A percentile compares a stretch with the other conserved stretches of the same genome.
Evolutionary conservation across 2,888 invertebrate genomes (phyloP).

Genomic region (Andricus curvator): DNA sequence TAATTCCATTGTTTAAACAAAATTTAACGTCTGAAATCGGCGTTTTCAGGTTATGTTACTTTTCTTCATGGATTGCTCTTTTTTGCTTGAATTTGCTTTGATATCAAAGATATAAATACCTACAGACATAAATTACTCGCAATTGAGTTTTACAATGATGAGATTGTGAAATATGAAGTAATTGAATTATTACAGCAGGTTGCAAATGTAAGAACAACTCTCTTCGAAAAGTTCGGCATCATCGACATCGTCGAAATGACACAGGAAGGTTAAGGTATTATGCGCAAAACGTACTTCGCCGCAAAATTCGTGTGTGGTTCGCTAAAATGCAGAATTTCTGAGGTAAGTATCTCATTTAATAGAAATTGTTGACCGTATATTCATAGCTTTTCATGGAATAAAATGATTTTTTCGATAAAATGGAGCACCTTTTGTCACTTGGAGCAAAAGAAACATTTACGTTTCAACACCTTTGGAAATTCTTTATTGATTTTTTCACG

Average conservation of each 20-base stretch:
- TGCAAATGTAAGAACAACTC: not conserved
- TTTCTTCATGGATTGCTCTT: not conserved
- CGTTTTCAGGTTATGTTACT: slow-evolving; percentile 6
- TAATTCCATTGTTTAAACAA: not conserved
- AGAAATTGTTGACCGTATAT: not conserved
- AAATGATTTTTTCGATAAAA: not conserved
- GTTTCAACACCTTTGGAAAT: too few species aligned
- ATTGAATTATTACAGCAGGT: not conserved
- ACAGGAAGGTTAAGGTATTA: slow-evolving; percentile 29
- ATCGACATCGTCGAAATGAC: not conserved
- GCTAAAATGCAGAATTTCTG: slow-evolving; percentile 30
- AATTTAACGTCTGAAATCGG: not conserved
- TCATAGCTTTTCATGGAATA: not conserved
- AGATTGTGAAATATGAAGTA: not conserved
- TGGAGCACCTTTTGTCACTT: not conserved
- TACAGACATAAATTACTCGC: not conserved
- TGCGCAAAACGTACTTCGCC: slow-evolving; percentile 34
- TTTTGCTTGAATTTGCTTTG: not conserved
- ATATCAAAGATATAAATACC: not conserved
- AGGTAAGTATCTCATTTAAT: slow-evolving; percentile 15
- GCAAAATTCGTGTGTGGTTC: slow-evolving; percentile 20
- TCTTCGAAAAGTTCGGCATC: not conserved
- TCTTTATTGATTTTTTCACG: too few species aligned
- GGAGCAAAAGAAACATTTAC: not conserved
- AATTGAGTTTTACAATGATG: not conserved